Conservation (phyloP, 2,113 vertebrate genomes). For the Murina feae region DNA sequence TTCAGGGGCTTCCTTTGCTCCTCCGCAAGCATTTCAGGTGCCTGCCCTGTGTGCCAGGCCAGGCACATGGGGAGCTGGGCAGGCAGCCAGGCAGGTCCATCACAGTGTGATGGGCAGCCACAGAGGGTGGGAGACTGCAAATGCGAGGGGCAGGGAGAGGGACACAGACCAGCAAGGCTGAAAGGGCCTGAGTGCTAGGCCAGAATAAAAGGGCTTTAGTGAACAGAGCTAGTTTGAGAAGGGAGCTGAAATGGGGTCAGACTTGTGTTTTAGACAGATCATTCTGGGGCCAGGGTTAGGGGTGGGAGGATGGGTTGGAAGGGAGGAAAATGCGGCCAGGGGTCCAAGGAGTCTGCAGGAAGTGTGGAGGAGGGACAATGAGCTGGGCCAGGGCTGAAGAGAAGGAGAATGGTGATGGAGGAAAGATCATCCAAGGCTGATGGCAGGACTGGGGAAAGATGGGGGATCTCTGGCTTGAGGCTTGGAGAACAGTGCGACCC, state of each 20-base stretch:
- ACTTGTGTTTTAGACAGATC: neutral
- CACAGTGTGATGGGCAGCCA: neutral
- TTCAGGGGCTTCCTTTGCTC: neutral
- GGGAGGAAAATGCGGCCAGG: neutral
- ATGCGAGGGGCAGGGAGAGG: neutral
- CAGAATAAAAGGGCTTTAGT: neutral
- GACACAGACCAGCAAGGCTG: neutral
- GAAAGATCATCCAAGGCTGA: fast-evolving
- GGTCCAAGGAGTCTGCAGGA: neutral
- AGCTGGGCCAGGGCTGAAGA: neutral
- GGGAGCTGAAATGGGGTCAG: neutral
- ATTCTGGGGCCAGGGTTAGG: neutral
- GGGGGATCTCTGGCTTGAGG: neutral
- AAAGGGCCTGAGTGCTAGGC: neutral
- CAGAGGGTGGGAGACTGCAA: neutral
- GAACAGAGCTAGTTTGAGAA: neutral
- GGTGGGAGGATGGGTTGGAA: neutral
- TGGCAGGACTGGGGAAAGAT: neutral
- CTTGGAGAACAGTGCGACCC: neutral
- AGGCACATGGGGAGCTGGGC: neutral
- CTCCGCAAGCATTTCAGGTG: neutral
- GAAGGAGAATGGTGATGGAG: neutral
- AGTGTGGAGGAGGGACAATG: neutral
- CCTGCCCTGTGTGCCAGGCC: neutral
- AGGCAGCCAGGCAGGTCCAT: neutral